Base-by-base conservation (phyloP, 2,888 invertebrate genomes). In the Agapetus fuscipes region DNA sequence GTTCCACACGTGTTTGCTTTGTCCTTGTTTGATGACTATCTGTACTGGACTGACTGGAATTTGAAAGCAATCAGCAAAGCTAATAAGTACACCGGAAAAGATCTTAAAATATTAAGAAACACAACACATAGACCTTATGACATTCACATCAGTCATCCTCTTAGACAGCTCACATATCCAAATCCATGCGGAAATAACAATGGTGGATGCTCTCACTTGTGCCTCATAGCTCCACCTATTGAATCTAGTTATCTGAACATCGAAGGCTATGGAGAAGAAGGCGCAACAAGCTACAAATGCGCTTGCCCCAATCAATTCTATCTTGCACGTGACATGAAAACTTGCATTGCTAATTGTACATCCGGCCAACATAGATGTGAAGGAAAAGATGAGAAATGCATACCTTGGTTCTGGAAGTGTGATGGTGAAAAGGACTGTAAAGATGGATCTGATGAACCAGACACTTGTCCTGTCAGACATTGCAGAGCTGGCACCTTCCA, bases 1-100 rank as follows among this genome's bases (percentile, higher is more conserved):
- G 94, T 96, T 1, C 96, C 97, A 0, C 97, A 98, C 59, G 93
- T 96, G 0, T 98, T 95, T 54, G 95, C 96, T 0, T 67, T 98
- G 30, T 82, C 87, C 7, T 72, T 96, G 0, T 96, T 98, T 58
- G 97, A 96, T 54, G 94, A 96, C 53, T 81, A 74, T 52, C 74
- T 89, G 13, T 98, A 84, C 64, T 98, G 96, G 95, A 91, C 95
- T 1, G 98, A 98, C 59, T 98, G 98, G 97, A 97, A 97, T 59
- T 64, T 91, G 34, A 94, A 94, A 59, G 87, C 87, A 0, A 86
- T 98, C 37, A 80, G 84, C 49, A 78, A 83, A 51, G 94, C 95
- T 0, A 83, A 94, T 55, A 98, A 97, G 60, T 94, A 89, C 60
- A 86, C 85, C 1, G 88, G 88, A 16, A 74, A 75, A 48, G 77